These are phyloP conservation scores for Palythoa grandis DNA, from an alignment of 92 coral and sea anemone species.

Conservation along the genomic window DNA sequence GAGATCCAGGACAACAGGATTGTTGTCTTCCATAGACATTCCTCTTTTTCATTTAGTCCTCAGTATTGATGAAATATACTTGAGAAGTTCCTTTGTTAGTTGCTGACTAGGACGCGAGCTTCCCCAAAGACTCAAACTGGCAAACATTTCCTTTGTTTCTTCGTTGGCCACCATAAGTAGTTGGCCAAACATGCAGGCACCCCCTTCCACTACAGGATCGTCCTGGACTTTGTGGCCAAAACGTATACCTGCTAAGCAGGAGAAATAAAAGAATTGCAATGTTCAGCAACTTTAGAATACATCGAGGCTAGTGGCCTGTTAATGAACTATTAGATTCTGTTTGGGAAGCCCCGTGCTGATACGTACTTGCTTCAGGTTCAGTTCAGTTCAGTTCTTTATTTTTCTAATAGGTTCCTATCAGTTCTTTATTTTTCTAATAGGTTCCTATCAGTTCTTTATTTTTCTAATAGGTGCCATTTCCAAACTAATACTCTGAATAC, in stretches of 20 bases:
- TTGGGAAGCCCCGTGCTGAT: no score
- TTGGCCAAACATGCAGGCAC: background rate
- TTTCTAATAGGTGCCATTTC: constrained; percentile 6
- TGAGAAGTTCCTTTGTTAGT: background rate
- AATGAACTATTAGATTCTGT: background rate
- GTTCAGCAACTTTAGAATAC: constrained; percentile 32
- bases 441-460: no score
- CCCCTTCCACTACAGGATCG: background rate
- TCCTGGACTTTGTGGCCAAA: constrained; percentile 14
- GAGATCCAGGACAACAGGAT: background rate
- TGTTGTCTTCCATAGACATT: background rate
- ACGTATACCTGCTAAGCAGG: constrained; percentile 35
- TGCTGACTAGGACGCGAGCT: background rate
- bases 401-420: no score
- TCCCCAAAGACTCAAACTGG: background rate
- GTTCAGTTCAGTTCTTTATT: no score
- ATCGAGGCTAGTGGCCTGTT: background rate
- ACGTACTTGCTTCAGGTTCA: background rate
- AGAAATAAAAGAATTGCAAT: constrained; percentile 44
- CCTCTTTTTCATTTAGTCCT: background rate
- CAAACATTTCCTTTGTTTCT: background rate
- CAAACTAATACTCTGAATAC: background rate
- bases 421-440: no score
- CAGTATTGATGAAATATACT: background rate
- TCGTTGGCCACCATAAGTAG: background rate